Base-by-base conservation (phyloP, 1,140 invertebrate genomes). In the Euwallacea similis region DNA sequence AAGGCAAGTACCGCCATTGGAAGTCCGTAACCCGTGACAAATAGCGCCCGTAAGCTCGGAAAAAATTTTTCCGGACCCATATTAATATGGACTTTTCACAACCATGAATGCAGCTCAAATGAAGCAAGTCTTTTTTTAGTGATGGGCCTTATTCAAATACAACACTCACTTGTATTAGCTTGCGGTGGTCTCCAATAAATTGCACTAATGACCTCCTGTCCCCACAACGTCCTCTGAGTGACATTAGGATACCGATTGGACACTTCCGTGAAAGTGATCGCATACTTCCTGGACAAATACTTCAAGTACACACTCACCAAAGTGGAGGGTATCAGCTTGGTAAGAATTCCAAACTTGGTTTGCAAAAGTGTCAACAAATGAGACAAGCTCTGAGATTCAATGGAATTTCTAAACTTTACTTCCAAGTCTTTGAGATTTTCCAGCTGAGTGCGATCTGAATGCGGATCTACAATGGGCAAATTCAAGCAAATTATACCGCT, bases 101-200 rank as follows among this genome's bases (percentile, higher is more conserved):
- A 33, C 21, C 21, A 33, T 33, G 21, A 33, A 33, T 33, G 4
- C 4, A 1, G 21, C 21, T 33, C 21, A 33, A 33, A 4, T 33
- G 4, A 33, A 33, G 1, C 21, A 33, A 33, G 21, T 33, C 21
- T 33, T 33, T 33, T 4, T 33, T 33, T 33, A 33, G 21, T 33
- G 21, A 33, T 33, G 4, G 4, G 4, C 1, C 21, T 33, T 33
- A 33, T 33, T 33, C 21, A 33, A 33, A 33, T 2, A 50, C 2
- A 7, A 10, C 46, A 50, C 75, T 87, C 83, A 91, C 91, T 88
- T 50, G 91, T 91, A 79, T 93, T 93, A 33, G 90, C 90, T 80
- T 93, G 91, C 3, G 90, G 90, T 41, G 92, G 91, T 73, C 90
- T 84, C 87, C 91, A 93, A 73, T 90, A 91, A n/a, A 93, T 79